Conservation (phyloP, 2,113 vertebrate genomes). For the Lamprologus callipterus region DNA sequence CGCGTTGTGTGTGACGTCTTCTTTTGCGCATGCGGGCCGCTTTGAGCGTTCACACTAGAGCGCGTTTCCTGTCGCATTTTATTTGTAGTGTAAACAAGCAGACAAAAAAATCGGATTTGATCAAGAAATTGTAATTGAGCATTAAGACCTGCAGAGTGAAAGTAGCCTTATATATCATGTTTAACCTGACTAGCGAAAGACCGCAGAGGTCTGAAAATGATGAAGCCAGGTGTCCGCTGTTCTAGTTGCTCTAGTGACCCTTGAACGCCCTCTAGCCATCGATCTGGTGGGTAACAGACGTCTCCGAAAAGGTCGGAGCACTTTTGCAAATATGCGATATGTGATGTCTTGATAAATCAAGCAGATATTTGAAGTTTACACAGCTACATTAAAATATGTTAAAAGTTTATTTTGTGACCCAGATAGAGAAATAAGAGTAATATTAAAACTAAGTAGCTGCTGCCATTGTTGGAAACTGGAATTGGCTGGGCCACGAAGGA, state of each 20-base stretch:
- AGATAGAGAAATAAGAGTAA: neutral
- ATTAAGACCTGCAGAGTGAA: too few relatives aligned
- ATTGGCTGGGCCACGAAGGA: neutral
- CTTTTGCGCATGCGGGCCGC: too few relatives aligned
- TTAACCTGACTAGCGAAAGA: neutral
- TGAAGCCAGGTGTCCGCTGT: neutral
- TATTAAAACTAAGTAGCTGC: neutral
- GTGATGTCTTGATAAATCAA: neutral
- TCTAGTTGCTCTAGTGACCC: neutral
- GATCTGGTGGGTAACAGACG: neutral
- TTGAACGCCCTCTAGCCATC: neutral
- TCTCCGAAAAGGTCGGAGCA: neutral
- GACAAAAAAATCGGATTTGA: too few relatives aligned
- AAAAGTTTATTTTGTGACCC: neutral
- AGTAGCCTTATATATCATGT: neutral
- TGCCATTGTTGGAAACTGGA: neutral
- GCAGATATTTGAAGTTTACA: neutral
- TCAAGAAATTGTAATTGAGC: too few relatives aligned
- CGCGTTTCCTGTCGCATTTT: fast-evolving
- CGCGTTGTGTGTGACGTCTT: too few relatives aligned
- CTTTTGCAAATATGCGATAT: neutral
- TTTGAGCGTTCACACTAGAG: too few relatives aligned
- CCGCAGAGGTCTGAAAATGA: neutral
- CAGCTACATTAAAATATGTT: neutral
- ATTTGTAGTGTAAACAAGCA: fast-evolving